These are phyloP conservation scores for Dunckerocampus dactyliophorus DNA, from an alignment of 2,113 vertebrate species.

Conservation along the genomic window DNA sequence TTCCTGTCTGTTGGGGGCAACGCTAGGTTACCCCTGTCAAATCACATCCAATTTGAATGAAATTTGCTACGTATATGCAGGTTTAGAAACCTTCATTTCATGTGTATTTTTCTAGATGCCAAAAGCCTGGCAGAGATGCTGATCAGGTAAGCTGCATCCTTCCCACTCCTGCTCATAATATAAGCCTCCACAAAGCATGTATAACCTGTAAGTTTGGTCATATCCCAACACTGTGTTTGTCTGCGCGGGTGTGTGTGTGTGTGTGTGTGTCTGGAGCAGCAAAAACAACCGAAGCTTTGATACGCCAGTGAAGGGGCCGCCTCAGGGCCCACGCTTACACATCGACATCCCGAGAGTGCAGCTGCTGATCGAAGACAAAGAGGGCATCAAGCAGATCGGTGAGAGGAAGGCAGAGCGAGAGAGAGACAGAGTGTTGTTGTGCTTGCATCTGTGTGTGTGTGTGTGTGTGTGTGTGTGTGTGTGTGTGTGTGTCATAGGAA, in stretches of 20 bases:
- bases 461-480: constrained; percentile 5
- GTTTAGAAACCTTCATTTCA: neutral
- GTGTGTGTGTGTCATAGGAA: neutral
- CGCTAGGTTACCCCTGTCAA: neutral
- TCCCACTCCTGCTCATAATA: neutral
- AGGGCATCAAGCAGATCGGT: constrained; percentile 98
- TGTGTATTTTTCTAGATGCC: constrained; percentile 77
- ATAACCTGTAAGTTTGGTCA: neutral
- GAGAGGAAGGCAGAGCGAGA: constrained; percentile 46
- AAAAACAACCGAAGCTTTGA: constrained; percentile 99
- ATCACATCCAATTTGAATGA: neutral
- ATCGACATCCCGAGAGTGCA: constrained; percentile 97
- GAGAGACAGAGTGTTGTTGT: constrained; percentile 14
- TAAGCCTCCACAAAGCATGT: neutral
- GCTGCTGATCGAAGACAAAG: constrained; percentile 98
- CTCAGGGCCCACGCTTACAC: constrained; percentile 94
- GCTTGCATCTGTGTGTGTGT: constrained; percentile 1
- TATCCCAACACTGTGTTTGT: constrained; percentile 20
- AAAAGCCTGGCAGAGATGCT: constrained; percentile 98
- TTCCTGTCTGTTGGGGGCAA: neutral
- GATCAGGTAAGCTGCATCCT: constrained; percentile 80
- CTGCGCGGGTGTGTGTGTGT: constrained; percentile 17
- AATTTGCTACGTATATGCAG: neutral
- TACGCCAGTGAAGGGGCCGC: constrained; percentile 96
- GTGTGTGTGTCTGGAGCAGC: constrained; percentile 71